phyloP scores from a whole-genome alignment of 2,888 invertebrate genomes.

The Apeira syringaria region DNA sequence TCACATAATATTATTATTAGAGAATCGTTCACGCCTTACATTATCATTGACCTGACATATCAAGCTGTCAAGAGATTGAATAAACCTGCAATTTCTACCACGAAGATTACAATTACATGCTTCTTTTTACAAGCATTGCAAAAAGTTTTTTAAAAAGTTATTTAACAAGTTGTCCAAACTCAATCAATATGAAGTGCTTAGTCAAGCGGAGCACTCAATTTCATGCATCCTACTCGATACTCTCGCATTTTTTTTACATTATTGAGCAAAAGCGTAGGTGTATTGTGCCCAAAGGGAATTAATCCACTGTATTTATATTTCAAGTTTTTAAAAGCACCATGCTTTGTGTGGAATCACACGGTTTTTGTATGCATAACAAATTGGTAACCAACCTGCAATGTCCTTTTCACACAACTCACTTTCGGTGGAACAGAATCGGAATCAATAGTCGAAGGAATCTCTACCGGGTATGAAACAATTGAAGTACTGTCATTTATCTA shows the following conservation, averaged over 20 bases:
- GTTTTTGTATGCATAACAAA: neutral
- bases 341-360: conserved; percentile 16
- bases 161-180: neutral
- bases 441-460: no score
- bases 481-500: no score
- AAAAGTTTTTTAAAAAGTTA: no score
- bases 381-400: no score
- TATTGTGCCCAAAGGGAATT: neutral
- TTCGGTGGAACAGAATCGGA: no score
- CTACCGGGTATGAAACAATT: no score
- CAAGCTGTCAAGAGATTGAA: no score
- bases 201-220: neutral
- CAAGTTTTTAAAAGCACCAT: neutral
- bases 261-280: neutral
- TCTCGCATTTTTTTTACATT: neutral
- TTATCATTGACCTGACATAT: no score
- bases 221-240: neutral
- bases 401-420: no score
- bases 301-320: neutral
- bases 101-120: conserved; percentile 56
- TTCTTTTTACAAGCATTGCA: conserved; percentile 14
- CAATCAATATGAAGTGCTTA: neutral
- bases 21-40: no score
- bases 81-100: conserved; percentile 51
- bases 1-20: no score